Percentiles rank a stretch among this genome's conserved stretches.
These are phyloP conservation scores for Lochmaea capreae DNA, from an alignment of 2,888 invertebrate species.

Conservation along the genomic window DNA sequence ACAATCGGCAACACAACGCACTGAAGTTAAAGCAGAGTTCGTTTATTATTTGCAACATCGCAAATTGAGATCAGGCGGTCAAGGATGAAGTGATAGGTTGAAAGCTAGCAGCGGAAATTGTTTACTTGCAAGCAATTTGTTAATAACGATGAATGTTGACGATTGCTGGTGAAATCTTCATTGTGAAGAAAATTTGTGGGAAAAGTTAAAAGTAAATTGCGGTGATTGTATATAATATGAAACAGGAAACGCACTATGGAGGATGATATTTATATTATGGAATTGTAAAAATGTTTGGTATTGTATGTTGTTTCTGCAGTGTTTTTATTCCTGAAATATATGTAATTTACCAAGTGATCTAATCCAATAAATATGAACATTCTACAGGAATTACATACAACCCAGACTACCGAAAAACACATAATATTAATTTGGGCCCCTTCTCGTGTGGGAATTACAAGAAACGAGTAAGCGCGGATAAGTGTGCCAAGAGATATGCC, in stretches of 20 bases:
- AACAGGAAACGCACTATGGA: background rate
- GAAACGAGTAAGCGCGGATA: no score
- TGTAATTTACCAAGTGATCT: no score
- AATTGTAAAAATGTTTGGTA: background rate
- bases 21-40: slow-evolving; percentile 18
- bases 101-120: slow-evolving; percentile 39
- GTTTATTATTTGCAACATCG: slow-evolving; percentile 47
- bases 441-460: no score
- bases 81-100: slow-evolving; percentile 50
- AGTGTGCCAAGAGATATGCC: no score
- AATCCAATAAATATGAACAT: no score
- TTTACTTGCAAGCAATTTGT: slow-evolving; percentile 35
- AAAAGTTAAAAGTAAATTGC: background rate
- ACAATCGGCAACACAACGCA: slow-evolving; percentile 31
- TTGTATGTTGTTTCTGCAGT: background rate
- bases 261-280: background rate
- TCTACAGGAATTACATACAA: no score
- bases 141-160: slow-evolving; percentile 15
- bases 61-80: slow-evolving; percentile 62
- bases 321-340: no score
- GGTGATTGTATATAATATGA: background rate
- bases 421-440: no score
- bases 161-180: slow-evolving; percentile 16
- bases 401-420: no score
- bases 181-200: slow-evolving; percentile 5